phyloP scores from a whole-genome alignment of 2,888 invertebrate genomes.

The Alviniconcha strummeri region DNA sequence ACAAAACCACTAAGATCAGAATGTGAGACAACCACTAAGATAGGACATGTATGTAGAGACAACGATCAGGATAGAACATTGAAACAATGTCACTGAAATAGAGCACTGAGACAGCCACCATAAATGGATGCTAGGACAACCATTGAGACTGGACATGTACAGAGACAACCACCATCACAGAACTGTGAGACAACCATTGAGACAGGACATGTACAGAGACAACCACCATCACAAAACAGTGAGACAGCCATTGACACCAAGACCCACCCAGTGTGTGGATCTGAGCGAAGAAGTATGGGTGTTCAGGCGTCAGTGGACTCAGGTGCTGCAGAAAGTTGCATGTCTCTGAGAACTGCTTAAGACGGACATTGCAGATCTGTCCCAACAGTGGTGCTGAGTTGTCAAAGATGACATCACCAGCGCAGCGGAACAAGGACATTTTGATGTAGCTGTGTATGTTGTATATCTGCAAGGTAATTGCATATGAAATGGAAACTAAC shows the following conservation, averaged over 20 bases:
- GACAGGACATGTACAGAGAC: not conserved
- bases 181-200: not conserved
- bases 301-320: slow-evolving; percentile 58
- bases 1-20: too few relatives aligned
- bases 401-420: slow-evolving; percentile 64
- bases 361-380: slow-evolving; percentile 59
- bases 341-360: slow-evolving; percentile 65
- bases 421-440: slow-evolving; percentile 56
- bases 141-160: not conserved
- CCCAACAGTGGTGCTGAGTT: slow-evolving; percentile 56
- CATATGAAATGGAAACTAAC: not conserved
- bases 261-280: slow-evolving; percentile 60
- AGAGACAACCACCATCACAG: not conserved
- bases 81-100: too few relatives aligned
- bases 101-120: not conserved
- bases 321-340: slow-evolving; percentile 67
- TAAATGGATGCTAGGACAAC: not conserved
- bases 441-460: not conserved
- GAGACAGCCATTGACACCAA: not conserved
- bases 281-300: slow-evolving; percentile 68
- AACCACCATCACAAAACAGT: not conserved
- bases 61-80: too few relatives aligned
- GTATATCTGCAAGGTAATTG: not conserved
- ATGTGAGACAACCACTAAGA: too few relatives aligned
- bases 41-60: too few relatives aligned